These are phyloP conservation scores for Sporophila hypoxantha DNA, from an alignment of 2,113 vertebrate species.

Conservation along the genomic window DNA sequence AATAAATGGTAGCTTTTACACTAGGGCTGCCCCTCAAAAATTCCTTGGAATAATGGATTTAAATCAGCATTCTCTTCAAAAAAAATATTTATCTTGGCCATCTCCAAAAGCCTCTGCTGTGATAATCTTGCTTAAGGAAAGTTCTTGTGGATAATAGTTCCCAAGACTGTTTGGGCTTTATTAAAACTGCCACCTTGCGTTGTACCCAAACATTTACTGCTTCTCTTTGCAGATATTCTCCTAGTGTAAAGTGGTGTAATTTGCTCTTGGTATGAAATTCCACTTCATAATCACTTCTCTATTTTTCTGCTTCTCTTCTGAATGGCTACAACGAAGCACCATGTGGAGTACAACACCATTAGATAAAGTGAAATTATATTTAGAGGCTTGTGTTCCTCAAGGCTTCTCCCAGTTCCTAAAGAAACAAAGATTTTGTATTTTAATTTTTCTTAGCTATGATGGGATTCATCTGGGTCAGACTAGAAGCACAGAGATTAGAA, in stretches of 20 bases:
- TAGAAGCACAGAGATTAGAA: not conserved
- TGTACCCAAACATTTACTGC: not conserved
- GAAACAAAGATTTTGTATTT: not conserved
- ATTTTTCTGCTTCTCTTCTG: constrained; percentile 10
- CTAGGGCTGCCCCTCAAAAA: not conserved
- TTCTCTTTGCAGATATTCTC: constrained; percentile 26
- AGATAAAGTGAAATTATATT: not conserved
- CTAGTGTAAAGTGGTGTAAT: constrained; percentile 30
- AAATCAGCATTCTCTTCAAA: not conserved
- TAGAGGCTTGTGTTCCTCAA: not conserved
- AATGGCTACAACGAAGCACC: not conserved
- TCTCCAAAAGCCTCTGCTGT: not conserved
- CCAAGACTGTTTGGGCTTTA: not conserved
- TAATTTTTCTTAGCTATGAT: not conserved
- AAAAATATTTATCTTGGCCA: not conserved
- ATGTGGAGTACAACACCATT: not conserved
- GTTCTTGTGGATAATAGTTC: not conserved
- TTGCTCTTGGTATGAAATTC: constrained; percentile 35
- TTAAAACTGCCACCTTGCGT: not conserved
- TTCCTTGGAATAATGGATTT: not conserved
- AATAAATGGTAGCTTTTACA: not conserved
- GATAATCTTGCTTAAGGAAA: not conserved
- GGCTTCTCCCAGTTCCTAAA: not conserved
- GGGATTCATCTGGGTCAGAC: not conserved
- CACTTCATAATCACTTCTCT: constrained; percentile 22